Evolutionary conservation across 2,113 vertebrate species (phyloP), one percentile per base, ranked within the genome.

Genomic region (Bambusicola thoracicus): DNA sequence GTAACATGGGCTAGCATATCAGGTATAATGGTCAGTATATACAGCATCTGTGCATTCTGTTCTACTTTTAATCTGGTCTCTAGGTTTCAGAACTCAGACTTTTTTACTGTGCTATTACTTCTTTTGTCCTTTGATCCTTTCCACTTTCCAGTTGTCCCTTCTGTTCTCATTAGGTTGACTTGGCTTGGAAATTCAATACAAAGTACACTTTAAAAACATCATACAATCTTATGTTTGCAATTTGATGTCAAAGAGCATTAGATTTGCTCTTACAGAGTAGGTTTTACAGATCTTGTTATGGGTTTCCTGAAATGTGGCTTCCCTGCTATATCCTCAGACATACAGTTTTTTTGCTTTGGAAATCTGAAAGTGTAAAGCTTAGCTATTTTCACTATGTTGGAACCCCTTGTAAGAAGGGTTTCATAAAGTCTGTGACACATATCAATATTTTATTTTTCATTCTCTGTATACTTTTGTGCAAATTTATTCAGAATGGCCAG

Each of bases 311-410:
- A 77, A 7, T 8, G 11, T 1, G 4, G 49, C 58, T 16, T 83
- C 46, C 21, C 17, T 59, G 44, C 13, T 82, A 20, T 38, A 22
- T 77, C 29, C 25, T 86, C 68, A 56, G 32, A 67, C 40, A 65
- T 20, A 36, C 59, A 58, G 22, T 51, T 85, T 73, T 73, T 13
- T 11, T 72, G 30, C 16, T 82, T 81, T 86, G 62, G 12, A 73
- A 83, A 67, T 22, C 22, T 46, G 43, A 82, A 80, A 24, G 4
- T 61, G 44, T 25, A 76, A 72, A 69, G 2, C 15, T 85, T 58
- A 77, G 3, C 24, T 58, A 11, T 36, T 88, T 85, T 66, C 27
- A 62, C 21, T 0, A 0, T 0, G 0, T 34, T 67, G 55, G 32
- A 58, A 58, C 18, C 20, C 84, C 72, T 72, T 51, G 13, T 5